Base-by-base conservation (phyloP, 2,888 invertebrate genomes). In the Suillia variegata region DNA sequence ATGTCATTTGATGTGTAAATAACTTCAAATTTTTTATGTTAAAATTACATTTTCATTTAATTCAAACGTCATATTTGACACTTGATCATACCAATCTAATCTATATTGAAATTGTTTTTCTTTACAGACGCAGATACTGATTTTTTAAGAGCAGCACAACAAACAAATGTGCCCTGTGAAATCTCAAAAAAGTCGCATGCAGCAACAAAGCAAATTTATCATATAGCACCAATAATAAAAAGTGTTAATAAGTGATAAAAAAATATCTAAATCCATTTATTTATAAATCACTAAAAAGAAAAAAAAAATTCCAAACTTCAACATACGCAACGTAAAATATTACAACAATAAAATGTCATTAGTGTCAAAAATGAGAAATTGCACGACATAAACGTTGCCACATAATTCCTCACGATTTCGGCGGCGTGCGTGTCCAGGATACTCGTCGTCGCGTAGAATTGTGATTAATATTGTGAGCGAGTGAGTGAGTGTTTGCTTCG, bases 321-420 rank as follows among this genome's bases (percentile, higher is more conserved):
- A 31, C 45, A 45, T 6, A 18, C 5, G 5, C 20, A 45, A 18
- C 17, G 6, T 34, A 21, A 33, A 50, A 50, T 24, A 50, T 50
- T 50, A 61, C 61, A 56, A 62, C 60, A 67, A 64, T 65, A 65
- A 65, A 67, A 62, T 64, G 61, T 65, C 64, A 62, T 67, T 64
- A 67, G 59, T 65, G 67, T 65, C 67, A 67, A 58, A 62, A 61
- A 64, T 64, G 63, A 67, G 62, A 65, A 65, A 65, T 65, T 61
- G 58, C 58, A n/a, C n/a, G n/a, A n/a, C n/a, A n/a, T 22, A 65
- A 65, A 60, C 62, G 65, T 53, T 61, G 56, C 54, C 58, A 45
- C 56, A 53, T 62, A 59, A 59, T 54, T 59, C 56, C 50, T 8
- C 33, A 10, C 33, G 13, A n/a, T n/a, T n/a, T n/a, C n/a, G n/a